A percentile compares a stretch with the other conserved stretches of the same genome.
Evolutionary conservation across 1,140 invertebrate species (phyloP).

Genomic region (Pemphigus obesinymphae): DNA sequence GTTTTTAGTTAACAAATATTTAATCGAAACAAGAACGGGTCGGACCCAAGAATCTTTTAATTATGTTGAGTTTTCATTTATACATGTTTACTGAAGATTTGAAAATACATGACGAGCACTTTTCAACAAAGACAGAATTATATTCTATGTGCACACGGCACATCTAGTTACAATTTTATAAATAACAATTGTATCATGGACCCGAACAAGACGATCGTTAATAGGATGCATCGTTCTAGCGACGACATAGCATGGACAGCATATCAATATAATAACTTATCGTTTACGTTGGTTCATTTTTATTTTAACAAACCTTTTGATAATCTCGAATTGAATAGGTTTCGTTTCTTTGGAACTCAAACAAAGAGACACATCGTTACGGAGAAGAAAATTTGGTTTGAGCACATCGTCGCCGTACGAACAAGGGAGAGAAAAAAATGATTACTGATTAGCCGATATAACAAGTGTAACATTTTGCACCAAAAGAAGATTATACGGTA

Average conservation of each 20-base stretch:
- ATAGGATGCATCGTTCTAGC: background rate
- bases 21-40: background rate
- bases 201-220: background rate
- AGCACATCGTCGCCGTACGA: background rate
- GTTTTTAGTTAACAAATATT: slow-evolving; percentile 15
- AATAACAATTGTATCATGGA: background rate
- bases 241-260: background rate
- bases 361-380: slow-evolving; percentile 2
- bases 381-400: background rate
- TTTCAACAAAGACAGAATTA: background rate
- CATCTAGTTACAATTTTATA: background rate
- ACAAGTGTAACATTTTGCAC: slow-evolving; percentile 34
- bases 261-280: background rate
- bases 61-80: slow-evolving; percentile 9
- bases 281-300: slow-evolving; percentile 22
- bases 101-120: slow-evolving; percentile 9
- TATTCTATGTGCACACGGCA: background rate
- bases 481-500: slow-evolving; percentile 1
- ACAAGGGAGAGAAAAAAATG: background rate
- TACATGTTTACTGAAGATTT: background rate
- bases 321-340: background rate
- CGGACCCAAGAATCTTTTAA: background rate
- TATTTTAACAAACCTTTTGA: slow-evolving; percentile 2
- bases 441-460: slow-evolving; percentile 27
- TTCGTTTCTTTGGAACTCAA: slow-evolving; percentile 23